Conservation (phyloP, 2,113 vertebrate species). For the Myrmecobius fasciatus region DNA sequence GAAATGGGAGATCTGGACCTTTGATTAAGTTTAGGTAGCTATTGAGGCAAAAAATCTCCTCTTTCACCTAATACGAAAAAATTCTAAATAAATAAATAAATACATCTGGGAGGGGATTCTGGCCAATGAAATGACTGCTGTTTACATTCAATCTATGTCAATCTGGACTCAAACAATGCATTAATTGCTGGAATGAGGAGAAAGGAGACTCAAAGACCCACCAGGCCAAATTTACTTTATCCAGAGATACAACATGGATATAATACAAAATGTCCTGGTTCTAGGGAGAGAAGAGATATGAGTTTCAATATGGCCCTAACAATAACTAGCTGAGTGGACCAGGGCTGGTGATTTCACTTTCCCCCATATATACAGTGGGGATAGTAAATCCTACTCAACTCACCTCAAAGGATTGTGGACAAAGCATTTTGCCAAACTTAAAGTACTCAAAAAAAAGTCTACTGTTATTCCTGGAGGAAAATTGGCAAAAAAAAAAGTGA, state of each 20-base stretch:
- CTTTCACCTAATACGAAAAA: no score
- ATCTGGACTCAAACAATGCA: no score
- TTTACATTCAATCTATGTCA: no score
- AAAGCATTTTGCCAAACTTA: background rate
- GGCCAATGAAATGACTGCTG: no score
- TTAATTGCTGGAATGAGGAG: background rate
- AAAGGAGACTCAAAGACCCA: background rate
- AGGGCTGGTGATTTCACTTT: background rate
- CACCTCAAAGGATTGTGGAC: background rate
- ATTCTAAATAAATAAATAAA: no score
- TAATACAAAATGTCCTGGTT: background rate
- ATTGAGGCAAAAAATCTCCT: no score
- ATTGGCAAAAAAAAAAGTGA: background rate
- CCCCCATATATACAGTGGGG: background rate
- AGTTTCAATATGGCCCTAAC: background rate
- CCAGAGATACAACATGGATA: no score
- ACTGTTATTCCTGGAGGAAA: background rate
- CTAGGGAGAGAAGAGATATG: background rate
- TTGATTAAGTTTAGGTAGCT: no score
- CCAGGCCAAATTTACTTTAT: background rate
- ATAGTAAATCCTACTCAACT: background rate
- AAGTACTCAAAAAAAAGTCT: background rate
- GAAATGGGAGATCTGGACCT: no score
- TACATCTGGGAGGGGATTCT: no score
- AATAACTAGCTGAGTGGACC: background rate